Base-by-base conservation (phyloP, 2,888 invertebrate species). In the Mechanitis messenoides region DNA sequence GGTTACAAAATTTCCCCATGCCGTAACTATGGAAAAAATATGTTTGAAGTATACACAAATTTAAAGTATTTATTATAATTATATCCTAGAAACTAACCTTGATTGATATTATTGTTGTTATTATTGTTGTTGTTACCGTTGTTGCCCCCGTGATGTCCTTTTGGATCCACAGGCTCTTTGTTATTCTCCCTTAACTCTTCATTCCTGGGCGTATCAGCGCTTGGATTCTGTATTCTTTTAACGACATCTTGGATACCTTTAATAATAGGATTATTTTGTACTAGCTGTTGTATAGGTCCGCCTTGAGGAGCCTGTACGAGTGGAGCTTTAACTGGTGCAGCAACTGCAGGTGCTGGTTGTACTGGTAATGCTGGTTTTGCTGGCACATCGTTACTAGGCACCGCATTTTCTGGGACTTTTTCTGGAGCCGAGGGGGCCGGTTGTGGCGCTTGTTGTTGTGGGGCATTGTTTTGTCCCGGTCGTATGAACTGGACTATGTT, bases 1-100 rank as follows among this genome's bases (percentile, higher is more conserved):
- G 74, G 77, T 84, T 72, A 86, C 75, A 76, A 89, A 85, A 69
- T 68, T 73, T 63, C 80, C 76, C 85, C 86, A 86, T 42, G 82
- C 83, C 46, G 78, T 66, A 75, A 85, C 87, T 87, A 81, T 67
- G 68, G 69, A 70, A 72, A 20, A 65, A 68, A 71, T 63, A 64
- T 50, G 33, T 11, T 33, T 28, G 53, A 54, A 53, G 45, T 20
- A 61, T 59, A 60, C 33, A 60, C 54, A 58, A 45, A 62, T 20
- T 60, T 45, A 58, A 42, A 6, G 5, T 60, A 38, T 33, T 28
- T 31, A 11, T 38, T 55, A 45, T 56, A n/a, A n/a, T 45, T 45
- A 31, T 45, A 9, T 2, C 7, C 31, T 50, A 50, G 20, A 11
- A 31, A 59, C 64, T 64, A 31, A 63, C 66, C 66, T 62, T 61